phyloP scores from a whole-genome alignment of 2,113 vertebrate species.

The Alligator sinensis region DNA sequence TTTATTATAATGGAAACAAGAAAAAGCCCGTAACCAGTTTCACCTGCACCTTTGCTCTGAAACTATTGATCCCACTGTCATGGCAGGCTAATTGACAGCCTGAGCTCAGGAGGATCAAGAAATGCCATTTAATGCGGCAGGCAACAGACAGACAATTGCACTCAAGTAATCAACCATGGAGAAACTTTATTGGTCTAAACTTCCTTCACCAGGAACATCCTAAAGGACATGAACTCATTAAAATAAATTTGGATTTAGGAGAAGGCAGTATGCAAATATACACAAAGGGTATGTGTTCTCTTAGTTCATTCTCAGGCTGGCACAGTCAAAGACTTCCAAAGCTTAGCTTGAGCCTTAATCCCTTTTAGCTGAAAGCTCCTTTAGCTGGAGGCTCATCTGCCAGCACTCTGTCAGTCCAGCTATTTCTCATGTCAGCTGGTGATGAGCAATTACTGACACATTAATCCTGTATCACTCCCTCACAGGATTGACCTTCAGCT shows the following conservation, averaged over 20 bases:
- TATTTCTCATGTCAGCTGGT: slow-evolving; percentile 57
- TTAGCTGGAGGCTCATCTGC: slow-evolving; percentile 56
- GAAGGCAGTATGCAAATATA: neutral
- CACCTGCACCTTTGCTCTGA: neutral
- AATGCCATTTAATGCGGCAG: neutral
- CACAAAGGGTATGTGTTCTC: neutral
- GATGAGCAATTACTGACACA: slow-evolving; percentile 69
- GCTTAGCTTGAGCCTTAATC: slow-evolving; percentile 56
- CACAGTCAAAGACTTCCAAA: neutral
- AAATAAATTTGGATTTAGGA: neutral
- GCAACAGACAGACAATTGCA: neutral
- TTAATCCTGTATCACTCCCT: slow-evolving; percentile 53
- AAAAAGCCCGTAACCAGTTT: neutral
- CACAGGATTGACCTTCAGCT: slow-evolving; percentile 57
- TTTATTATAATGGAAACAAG: neutral
- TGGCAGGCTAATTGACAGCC: neutral
- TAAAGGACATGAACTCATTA: neutral
- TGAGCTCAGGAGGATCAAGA: neutral
- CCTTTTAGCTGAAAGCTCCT: slow-evolving; percentile 55
- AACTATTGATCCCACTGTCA: neutral
- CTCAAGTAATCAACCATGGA: neutral
- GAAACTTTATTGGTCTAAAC: neutral
- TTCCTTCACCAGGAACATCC: neutral
- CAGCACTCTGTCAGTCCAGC: slow-evolving; percentile 26
- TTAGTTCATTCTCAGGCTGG: slow-evolving; percentile 45